These are phyloP conservation scores for Chaetodon trifasciatus DNA, from an alignment of 2,797 vertebrate genomes.

Conservation along the genomic window DNA sequence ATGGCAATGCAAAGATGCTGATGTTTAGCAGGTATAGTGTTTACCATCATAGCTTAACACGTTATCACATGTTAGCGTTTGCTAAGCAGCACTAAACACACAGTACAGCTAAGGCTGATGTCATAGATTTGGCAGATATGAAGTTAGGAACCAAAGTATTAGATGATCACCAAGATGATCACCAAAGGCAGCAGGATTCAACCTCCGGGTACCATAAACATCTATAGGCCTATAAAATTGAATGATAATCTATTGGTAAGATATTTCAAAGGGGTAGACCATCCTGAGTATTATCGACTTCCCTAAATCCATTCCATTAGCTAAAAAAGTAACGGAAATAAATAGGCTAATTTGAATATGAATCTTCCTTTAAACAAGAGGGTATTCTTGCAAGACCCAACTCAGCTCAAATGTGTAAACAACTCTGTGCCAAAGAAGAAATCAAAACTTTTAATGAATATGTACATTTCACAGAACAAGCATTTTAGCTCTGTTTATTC, in stretches of 20 bases:
- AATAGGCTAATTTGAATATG: not conserved
- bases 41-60: not conserved
- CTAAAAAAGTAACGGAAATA: not conserved
- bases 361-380: not conserved
- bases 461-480: conserved; percentile 4
- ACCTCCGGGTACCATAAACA: not conserved
- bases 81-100: not conserved
- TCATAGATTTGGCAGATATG: not conserved
- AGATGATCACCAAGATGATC: not conserved
- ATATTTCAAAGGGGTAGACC: not conserved
- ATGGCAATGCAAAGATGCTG: not conserved
- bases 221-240: not conserved
- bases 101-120: not conserved
- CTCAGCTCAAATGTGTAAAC: conserved; percentile 3
- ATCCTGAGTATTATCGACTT: not conserved
- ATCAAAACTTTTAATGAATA: conserved; percentile 24
- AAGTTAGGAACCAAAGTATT: not conserved
- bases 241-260: not conserved
- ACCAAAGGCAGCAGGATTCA: not conserved
- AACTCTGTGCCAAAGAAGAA: conserved; percentile 22
- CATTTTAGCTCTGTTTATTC: not conserved
- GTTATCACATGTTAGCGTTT: not conserved
- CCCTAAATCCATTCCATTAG: not conserved
- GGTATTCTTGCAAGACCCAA: not conserved
- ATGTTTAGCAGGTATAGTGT: not conserved